Evolutionary conservation across 2,888 invertebrate genomes (phyloP).

Genomic region (Hirtodrosophila confusa): DNA sequence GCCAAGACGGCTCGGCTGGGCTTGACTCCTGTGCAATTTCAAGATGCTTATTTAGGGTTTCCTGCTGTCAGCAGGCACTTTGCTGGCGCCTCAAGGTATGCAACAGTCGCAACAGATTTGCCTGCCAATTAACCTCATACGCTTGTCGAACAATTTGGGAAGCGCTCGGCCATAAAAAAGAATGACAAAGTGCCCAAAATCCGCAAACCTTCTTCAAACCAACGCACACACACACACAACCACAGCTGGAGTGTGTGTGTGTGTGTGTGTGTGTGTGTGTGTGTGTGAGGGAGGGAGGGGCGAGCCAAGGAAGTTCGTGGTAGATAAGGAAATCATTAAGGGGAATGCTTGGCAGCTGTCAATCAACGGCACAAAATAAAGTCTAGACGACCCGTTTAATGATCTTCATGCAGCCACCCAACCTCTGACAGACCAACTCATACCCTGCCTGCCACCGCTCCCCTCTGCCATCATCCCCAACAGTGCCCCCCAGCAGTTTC

Average conservation of each 20-base stretch:
- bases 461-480: no score
- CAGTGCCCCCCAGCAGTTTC: not conserved
- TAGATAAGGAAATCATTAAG: constrained; percentile 1
- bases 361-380: constrained; percentile 59
- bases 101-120: constrained; percentile 53
- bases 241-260: no score
- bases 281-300: not conserved
- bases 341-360: constrained; percentile 43
- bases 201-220: constrained; percentile 17
- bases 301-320: not conserved
- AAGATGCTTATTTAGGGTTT: not conserved
- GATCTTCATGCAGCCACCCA: constrained; percentile 43
- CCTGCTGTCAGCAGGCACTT: constrained; percentile 1
- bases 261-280: no score
- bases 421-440: not conserved
- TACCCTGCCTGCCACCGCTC: not conserved
- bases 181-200: constrained; percentile 51
- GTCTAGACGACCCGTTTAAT: constrained; percentile 70
- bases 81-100: constrained; percentile 42
- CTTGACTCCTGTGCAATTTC: constrained; percentile 23
- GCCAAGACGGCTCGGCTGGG: no score
- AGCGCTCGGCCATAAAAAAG: constrained; percentile 45
- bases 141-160: constrained; percentile 46
- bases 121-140: constrained; percentile 57
- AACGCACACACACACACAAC: not conserved